A percentile compares a stretch with the other conserved stretches of the same genome.
These are phyloP conservation scores for Heliangelus exortis DNA, from an alignment of 2,797 vertebrate genomes.

Conservation along the genomic window DNA sequence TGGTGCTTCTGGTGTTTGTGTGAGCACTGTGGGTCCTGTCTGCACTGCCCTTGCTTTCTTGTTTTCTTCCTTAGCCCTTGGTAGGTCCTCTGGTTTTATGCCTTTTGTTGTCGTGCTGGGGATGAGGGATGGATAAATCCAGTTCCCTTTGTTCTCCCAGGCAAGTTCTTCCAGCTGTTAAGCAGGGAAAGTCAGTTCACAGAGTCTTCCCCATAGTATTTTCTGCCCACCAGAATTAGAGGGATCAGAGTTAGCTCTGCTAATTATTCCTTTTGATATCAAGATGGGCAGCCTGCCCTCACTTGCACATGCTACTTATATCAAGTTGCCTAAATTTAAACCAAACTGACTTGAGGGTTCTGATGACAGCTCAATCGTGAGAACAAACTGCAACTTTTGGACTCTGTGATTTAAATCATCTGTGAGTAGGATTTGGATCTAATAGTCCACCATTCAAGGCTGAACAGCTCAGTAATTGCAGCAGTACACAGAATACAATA, in stretches of 20 bases:
- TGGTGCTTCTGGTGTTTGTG: background rate
- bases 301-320: background rate
- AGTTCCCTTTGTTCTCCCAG: background rate
- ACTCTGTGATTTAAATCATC: background rate
- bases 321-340: background rate
- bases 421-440: background rate
- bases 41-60: background rate
- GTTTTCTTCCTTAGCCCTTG: background rate
- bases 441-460: background rate
- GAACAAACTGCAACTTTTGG: background rate
- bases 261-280: background rate
- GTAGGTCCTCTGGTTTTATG: background rate
- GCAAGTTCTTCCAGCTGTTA: background rate
- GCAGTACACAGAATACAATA: background rate
- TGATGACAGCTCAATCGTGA: background rate
- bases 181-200: background rate
- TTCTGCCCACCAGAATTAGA: background rate
- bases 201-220: background rate
- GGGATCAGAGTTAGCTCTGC: background rate
- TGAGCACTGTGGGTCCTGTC: background rate
- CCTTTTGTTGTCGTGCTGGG: background rate
- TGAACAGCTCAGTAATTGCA: conserved; percentile 5
- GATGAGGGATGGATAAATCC: background rate
- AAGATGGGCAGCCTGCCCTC: background rate
- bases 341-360: background rate